Base-by-base conservation (phyloP, 2,113 vertebrate species). In the Neolamprologus longior region DNA sequence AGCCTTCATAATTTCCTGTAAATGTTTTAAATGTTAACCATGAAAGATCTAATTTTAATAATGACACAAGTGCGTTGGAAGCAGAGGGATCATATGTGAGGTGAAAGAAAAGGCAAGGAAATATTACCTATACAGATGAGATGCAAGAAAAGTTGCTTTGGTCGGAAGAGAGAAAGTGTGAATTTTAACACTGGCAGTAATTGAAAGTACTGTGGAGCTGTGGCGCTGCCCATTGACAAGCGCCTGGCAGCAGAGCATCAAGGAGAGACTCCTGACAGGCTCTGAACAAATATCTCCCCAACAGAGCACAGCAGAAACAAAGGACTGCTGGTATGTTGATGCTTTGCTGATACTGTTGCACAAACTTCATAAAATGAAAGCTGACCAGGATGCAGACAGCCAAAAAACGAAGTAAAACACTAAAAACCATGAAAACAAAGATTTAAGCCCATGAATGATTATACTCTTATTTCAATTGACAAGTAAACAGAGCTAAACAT, bases 401-500 rank as follows among this genome's bases (percentile, higher is more conserved):
- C 35, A 54, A 82, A 83, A 82, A 78, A 82, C 31, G 0, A 50
- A n/a, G 0, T 78, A 63, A 73, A 91, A 71, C 12, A 19, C 45
- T 52, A 78, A 73, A 91, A 71, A 28, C 40, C 13, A 11, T 14
- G 6, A 68, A 84, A 83, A 81, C 53, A 85, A 82, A 24, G 28
- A 50, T 50, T 42, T 54, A 45, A 82, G 58, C 57, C 57, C 45
- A 14, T 86, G 45, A 86, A 66, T 86, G 84, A 91, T 87, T 85
- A 52, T 42, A 26, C 61, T 76, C 81, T 57, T 54, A 57, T 91
- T 84, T 63, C 24, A 85, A 85, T 15, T 85, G 91, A 81, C 88
- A 91, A 73, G 58, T 81, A 47, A 90, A 91, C 35, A 89, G 57
- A 84, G 37, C 50, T 83, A 89, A 92, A 89, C 58, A 84, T 76